Percentiles rank a stretch among this genome's conserved stretches.
Conservation (phyloP, 2,797 vertebrate species). For the Sebastes nivosus region DNA sequence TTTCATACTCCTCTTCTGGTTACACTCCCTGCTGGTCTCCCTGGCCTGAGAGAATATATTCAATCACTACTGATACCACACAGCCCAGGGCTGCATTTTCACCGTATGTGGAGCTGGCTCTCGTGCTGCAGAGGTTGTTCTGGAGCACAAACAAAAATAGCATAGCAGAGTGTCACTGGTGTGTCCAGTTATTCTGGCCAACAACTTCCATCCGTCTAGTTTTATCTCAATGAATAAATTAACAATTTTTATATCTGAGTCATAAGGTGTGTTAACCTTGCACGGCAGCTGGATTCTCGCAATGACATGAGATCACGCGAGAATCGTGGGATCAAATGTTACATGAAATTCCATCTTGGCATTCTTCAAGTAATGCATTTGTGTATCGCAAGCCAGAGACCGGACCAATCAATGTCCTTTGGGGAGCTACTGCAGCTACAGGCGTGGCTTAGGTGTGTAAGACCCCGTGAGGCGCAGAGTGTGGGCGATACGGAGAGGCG, state of each 20-base stretch:
- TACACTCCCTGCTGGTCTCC: neutral
- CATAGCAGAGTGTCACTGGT: neutral
- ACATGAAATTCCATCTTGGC: too few relatives aligned
- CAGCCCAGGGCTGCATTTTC: neutral
- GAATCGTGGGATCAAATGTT: too few relatives aligned
- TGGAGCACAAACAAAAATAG: neutral
- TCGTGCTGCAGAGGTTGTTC: neutral
- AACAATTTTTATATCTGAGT: neutral
- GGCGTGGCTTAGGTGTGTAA: too few relatives aligned
- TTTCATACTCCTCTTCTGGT: constrained; percentile 14
- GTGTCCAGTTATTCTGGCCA: neutral
- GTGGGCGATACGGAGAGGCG: too few relatives aligned
- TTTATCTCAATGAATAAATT: neutral
- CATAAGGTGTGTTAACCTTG: neutral
- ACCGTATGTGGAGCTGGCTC: neutral
- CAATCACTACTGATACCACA: constrained; percentile 23
- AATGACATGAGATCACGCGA: too few relatives aligned
- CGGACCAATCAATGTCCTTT: too few relatives aligned
- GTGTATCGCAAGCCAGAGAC: too few relatives aligned
- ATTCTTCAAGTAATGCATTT: too few relatives aligned
- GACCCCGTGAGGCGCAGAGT: too few relatives aligned
- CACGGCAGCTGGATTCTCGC: too few relatives aligned
- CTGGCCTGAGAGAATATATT: constrained; percentile 22
- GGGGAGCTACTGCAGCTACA: too few relatives aligned
- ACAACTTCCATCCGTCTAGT: neutral